A percentile compares a stretch with the other conserved stretches of the same genome.
These are phyloP conservation scores for Aplodontia rufa DNA, from an alignment of 2,113 vertebrate species.

Conservation along the genomic window DNA sequence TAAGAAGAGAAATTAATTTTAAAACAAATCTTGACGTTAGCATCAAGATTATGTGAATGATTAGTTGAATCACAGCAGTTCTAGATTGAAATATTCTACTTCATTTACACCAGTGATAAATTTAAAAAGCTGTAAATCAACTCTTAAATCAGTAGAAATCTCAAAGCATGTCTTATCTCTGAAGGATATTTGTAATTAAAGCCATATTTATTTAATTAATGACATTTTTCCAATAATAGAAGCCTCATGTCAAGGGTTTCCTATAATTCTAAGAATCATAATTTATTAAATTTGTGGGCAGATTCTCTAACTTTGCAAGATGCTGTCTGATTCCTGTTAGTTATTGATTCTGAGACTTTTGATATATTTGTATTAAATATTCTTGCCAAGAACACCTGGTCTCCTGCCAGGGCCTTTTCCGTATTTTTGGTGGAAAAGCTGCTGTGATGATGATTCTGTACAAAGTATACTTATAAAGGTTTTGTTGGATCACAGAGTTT, in stretches of 20 bases:
- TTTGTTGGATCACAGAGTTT: conserved; percentile 15
- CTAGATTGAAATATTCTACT: background rate
- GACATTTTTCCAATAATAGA: background rate
- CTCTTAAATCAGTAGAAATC: background rate
- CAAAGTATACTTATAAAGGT: background rate
- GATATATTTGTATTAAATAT: background rate
- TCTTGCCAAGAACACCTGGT: background rate
- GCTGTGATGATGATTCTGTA: background rate
- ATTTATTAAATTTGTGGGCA: background rate
- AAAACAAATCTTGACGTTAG: conserved; percentile 9
- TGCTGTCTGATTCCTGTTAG: background rate
- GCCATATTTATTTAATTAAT: conserved; percentile 19
- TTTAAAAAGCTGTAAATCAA: background rate
- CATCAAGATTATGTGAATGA: background rate
- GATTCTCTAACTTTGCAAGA: conserved; percentile 31
- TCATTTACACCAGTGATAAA: background rate
- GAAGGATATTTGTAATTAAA: background rate
- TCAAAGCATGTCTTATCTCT: background rate
- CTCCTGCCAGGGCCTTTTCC: background rate
- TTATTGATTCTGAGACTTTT: conserved; percentile 35
- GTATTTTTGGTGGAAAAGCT: background rate
- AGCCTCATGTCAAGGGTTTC: background rate
- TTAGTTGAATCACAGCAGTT: background rate
- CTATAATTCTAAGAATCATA: background rate
- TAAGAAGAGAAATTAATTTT: background rate